phyloP scores from a whole-genome alignment of 2,797 vertebrate genomes.

The Tenualosa ilisha region DNA sequence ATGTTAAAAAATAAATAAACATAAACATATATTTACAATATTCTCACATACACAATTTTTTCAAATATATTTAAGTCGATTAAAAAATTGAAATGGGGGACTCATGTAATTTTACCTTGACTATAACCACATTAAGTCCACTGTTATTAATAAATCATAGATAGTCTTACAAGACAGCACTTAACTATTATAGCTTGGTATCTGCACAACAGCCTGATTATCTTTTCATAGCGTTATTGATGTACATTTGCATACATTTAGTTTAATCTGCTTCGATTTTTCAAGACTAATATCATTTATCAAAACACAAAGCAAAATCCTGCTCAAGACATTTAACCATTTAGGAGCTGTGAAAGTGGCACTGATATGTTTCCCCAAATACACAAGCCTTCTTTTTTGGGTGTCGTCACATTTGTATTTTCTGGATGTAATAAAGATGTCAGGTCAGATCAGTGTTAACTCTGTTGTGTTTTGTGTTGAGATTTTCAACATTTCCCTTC shows the following conservation, averaged over 20 bases:
- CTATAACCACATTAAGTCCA: neutral
- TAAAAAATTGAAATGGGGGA: neutral
- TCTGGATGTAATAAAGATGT: conserved; percentile 39
- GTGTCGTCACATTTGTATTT: neutral
- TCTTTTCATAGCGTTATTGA: conserved; percentile 27
- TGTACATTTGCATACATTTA: conserved; percentile 33
- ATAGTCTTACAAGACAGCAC: neutral
- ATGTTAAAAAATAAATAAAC: no score
- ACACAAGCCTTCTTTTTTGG: neutral
- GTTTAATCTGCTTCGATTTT: conserved; percentile 17
- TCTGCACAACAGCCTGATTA: conserved; percentile 11
- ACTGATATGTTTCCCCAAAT: conserved; percentile 2
- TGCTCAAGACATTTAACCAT: neutral
- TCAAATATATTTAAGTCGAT: no score
- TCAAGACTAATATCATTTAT: neutral
- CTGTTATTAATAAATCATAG: neutral
- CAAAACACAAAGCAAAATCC: conserved; percentile 1
- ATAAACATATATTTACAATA: neutral
- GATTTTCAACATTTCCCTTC: conserved; percentile 5
- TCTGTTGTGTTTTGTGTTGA: neutral
- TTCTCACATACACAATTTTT: no score
- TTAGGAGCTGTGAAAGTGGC: neutral
- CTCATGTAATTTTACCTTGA: no score
- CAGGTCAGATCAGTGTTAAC: conserved; percentile 28
- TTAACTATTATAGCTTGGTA: neutral